Evolutionary conservation across 2,888 invertebrate species (phyloP), one percentile per base, ranked within the genome.

Genomic region (Eumacrocentrus americanus): DNA sequence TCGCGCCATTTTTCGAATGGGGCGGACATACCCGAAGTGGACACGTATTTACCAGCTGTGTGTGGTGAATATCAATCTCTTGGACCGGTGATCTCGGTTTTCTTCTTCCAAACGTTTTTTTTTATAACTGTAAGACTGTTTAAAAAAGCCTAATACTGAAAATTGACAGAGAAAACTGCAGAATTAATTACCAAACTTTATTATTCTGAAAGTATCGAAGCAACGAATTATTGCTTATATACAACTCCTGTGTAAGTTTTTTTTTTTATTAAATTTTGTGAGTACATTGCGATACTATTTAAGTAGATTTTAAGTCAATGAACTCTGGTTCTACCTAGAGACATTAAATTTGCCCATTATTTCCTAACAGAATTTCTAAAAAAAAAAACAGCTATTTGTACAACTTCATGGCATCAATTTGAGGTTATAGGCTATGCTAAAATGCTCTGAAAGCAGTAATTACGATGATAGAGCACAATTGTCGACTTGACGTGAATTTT

Each of bases 381-480:
- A n/a, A 11, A 5, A 35, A 12, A 9, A 12, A n/a, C 12, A 35
- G 9, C 2, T 35, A 35, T 35, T 35, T 35, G 11, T 35, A 37
- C n/a, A 12, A n/a, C n/a, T n/a, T n/a, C n/a, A n/a, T n/a, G n/a
- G n/a, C 37, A n/a, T 9, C n/a, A 37, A 37, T n/a, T n/a, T n/a
- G 3, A 4, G 14, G n/a, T 37, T 37, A 37, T 37, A 37, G 37
- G 37, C 14, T 37, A 37, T 12, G 2, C 4, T 14, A n/a, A 37
- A n/a, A 37, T 37, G n/a, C 14, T 37, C 4, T 3, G 2, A 0
- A 1, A n/a, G n/a, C 37, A n/a, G 14, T 12, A 1, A 37, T 37
- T 37, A 51, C 20, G 12, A 58, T 58, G 58, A 58, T 58, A 3
- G 9, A 38, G 52, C 58, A 38, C 12, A 38, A 23, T 38, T 22